These are phyloP conservation scores for Phalanger gymnotis DNA, from an alignment of 2,797 vertebrate genomes.

Conservation along the genomic window DNA sequence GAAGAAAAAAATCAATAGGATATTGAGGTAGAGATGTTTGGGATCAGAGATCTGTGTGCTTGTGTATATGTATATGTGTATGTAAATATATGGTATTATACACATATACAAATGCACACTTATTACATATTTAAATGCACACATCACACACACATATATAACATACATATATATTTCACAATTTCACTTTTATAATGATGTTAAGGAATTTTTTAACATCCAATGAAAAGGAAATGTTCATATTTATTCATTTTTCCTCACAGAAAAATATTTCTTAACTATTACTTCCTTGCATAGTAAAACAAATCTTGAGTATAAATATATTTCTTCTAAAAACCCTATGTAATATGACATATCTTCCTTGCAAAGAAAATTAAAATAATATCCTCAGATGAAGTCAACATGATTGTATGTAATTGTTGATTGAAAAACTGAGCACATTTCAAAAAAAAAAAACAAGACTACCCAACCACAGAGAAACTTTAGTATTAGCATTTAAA, in stretches of 20 bases:
- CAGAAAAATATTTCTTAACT: slow-evolving; percentile 72
- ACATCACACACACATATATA: no score
- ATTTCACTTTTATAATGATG: slow-evolving; percentile 83
- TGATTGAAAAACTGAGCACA: slow-evolving; percentile 75
- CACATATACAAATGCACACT: neutral
- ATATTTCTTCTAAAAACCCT: slow-evolving; percentile 76
- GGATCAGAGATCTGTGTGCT: neutral
- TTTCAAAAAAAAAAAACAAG: slow-evolving; percentile 66
- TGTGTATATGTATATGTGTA: no score
- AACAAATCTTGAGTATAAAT: slow-evolving; percentile 77
- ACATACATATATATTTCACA: slow-evolving; percentile 58
- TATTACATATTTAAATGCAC: no score
- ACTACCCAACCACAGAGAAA: slow-evolving; percentile 71
- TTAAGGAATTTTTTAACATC: slow-evolving; percentile 79
- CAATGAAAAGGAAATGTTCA: slow-evolving; percentile 78
- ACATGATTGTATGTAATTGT: slow-evolving; percentile 73
- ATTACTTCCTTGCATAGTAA: slow-evolving; percentile 77
- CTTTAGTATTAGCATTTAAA: slow-evolving; percentile 76
- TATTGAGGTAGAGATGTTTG: neutral
- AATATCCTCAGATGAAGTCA: slow-evolving; percentile 69
- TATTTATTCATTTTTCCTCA: slow-evolving; percentile 76
- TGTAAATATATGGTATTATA: no score
- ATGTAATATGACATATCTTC: slow-evolving; percentile 82
- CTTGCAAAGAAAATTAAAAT: slow-evolving; percentile 83
- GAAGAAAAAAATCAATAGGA: neutral